Evolutionary conservation across 2,888 invertebrate genomes (phyloP), one percentile per base, ranked within the genome.

Genomic region (Arge pagana): DNA sequence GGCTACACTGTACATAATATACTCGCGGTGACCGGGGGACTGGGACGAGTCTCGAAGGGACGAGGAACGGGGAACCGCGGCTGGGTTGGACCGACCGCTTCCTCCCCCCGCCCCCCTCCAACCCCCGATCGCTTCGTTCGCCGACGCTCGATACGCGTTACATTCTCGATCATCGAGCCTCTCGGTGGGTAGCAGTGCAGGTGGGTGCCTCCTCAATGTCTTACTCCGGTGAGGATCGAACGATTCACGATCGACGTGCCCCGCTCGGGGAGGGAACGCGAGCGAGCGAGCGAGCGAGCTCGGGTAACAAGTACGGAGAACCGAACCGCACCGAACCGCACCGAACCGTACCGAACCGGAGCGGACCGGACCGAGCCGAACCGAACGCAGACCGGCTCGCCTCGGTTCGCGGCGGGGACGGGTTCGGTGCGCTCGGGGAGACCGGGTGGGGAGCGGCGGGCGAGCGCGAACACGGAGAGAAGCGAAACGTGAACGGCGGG

Each of bases 211-310:
- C 19, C 45, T 45, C 74, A 72, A 75, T 74, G 75, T 75, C 75
- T 75, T 74, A 74, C 71, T 75, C 67, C 64, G 65, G 67, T 67
- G 71, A 68, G 67, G 70, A 69, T 68, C 70, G 71, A 74, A 72
- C 69, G 71, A 57, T 55, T 57, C 50, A n/a, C n/a, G n/a, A n/a
- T n/a, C n/a, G n/a, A n/a, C n/a, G n/a, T n/a, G n/a, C n/a, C n/a
- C n/a, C n/a, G n/a, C n/a, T n/a, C n/a, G n/a, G n/a, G n/a, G n/a
- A n/a, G n/a, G n/a, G n/a, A n/a, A n/a, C n/a, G n/a, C n/a, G n/a
- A n/a, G n/a, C n/a, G n/a, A 51, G 57, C 53, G 56, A 54, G 37
- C 31, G 50, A 54, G 45, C 55, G 57, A 40, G 21, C 66, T 68
- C 62, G 61, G 66, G 64, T 30, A 33, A 49, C 49, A 60, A 62